Percentiles rank a stretch among this genome's conserved stretches.
These are phyloP conservation scores for Anhinga anhinga DNA, from an alignment of 2,113 vertebrate genomes.

Conservation along the genomic window DNA sequence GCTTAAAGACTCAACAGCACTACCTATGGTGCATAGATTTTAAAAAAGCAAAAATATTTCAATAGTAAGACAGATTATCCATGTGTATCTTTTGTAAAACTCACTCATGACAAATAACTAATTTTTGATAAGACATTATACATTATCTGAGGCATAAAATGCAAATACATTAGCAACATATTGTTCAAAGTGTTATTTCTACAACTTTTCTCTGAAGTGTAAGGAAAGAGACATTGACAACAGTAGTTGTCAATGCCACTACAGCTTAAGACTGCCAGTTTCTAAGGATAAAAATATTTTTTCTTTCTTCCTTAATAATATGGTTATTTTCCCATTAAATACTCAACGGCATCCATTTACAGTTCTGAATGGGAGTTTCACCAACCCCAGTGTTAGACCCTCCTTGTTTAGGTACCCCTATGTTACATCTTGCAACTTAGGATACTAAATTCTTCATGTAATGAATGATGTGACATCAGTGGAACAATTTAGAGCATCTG, in stretches of 20 bases:
- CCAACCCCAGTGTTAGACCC: not conserved
- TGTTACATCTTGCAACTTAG: not conserved
- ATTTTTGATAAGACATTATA: not conserved
- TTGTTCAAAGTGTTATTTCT: constrained; percentile 27
- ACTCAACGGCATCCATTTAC: not conserved
- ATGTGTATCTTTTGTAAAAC: not conserved
- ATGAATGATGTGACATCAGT: not conserved
- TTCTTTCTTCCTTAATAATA: not conserved
- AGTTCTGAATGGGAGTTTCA: not conserved
- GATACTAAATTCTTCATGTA: not conserved
- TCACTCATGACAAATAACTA: not conserved
- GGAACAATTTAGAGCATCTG: not conserved
- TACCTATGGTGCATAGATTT: not conserved
- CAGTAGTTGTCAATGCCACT: not conserved
- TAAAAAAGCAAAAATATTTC: not conserved
- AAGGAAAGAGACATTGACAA: constrained; percentile 33
- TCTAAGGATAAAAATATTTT: not conserved
- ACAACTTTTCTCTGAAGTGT: not conserved
- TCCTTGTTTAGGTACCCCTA: not conserved
- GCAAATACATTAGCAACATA: not conserved
- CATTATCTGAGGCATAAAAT: not conserved
- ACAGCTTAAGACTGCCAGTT: constrained; percentile 10
- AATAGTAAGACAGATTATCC: constrained; percentile 8
- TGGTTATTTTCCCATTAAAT: not conserved
- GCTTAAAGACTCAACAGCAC: not conserved